A percentile compares a stretch with the other conserved stretches of the same genome.
Conservation (phyloP, 2,113 vertebrate species). For the Gopherus flavomarginatus region DNA sequence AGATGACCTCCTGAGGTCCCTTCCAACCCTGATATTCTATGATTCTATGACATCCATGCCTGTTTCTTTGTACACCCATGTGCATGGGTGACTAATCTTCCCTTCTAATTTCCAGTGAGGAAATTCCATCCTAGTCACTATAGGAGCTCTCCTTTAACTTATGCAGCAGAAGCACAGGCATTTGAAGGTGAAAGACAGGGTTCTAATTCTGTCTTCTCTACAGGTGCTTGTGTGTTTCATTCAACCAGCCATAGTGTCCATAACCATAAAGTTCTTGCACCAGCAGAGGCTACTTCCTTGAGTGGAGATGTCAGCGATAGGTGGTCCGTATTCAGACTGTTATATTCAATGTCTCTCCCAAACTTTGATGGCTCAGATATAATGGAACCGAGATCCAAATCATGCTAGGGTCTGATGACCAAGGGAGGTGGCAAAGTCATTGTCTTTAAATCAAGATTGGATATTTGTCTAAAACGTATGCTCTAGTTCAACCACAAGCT, state of each 20-base stretch:
- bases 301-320: constrained; percentile 64
- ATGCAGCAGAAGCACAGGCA: too few species aligned
- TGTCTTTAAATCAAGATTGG: constrained; percentile 66
- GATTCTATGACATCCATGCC: neutral
- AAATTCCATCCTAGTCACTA: too few species aligned
- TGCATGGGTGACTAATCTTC: neutral
- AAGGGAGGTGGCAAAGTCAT: constrained; percentile 59
- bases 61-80: neutral
- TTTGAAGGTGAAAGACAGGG: neutral
- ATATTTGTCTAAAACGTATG: neutral
- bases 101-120: too few species aligned
- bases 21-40: too few species aligned
- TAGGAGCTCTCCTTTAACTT: neutral
- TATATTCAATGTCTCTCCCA: constrained; percentile 43
- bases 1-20: too few species aligned
- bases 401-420: constrained; percentile 51
- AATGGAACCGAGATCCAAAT: constrained; percentile 61
- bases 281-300: neutral
- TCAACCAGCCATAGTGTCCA: neutral
- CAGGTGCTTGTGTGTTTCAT: neutral
- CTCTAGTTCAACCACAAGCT: constrained; percentile 42
- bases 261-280: neutral
- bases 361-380: rapidly evolving
- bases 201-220: neutral
- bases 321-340: constrained; percentile 26